Conservation (phyloP, 2,888 invertebrate genomes). For the Hypolimnas misippus region DNA sequence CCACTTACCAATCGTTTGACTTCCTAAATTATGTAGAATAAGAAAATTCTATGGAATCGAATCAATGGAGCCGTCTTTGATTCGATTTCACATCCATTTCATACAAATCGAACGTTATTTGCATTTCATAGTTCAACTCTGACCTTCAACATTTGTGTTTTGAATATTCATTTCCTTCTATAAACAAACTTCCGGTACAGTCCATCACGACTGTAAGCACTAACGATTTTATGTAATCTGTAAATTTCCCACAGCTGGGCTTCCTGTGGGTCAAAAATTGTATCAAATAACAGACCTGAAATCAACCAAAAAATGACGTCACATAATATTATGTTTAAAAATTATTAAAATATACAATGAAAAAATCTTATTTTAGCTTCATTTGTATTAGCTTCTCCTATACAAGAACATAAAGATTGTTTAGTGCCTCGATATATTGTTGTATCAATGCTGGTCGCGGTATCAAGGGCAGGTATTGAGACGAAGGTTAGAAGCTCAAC, state of each 20-base stretch:
- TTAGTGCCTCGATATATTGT: conserved; percentile 27
- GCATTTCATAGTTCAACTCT: conserved; percentile 5
- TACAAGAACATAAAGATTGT: conserved; percentile 28
- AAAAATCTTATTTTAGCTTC: conserved; percentile 13
- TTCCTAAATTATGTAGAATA: background rate
- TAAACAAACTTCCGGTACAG: conserved; percentile 2
- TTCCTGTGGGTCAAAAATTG: too few species aligned
- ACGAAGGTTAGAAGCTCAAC: too few species aligned
- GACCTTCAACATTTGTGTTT: background rate
- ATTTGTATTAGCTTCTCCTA: conserved; percentile 18
- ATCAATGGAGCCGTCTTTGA: background rate
- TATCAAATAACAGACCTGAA: too few species aligned
- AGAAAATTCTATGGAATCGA: background rate
- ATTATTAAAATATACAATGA: too few species aligned
- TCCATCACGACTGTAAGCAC: background rate
- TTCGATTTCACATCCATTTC: background rate
- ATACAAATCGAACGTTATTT: background rate
- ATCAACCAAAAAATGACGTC: too few species aligned
- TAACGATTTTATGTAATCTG: background rate
- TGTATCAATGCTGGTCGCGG: conserved; percentile 14
- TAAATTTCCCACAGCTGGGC: too few species aligned
- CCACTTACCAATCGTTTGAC: background rate
- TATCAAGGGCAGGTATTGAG: conserved; percentile 35
- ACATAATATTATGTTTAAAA: too few species aligned
- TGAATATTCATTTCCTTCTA: conserved; percentile 2